These are phyloP conservation scores for Sphaerodactylus townsendi DNA, from an alignment of 2,113 vertebrate species.

Conservation along the genomic window DNA sequence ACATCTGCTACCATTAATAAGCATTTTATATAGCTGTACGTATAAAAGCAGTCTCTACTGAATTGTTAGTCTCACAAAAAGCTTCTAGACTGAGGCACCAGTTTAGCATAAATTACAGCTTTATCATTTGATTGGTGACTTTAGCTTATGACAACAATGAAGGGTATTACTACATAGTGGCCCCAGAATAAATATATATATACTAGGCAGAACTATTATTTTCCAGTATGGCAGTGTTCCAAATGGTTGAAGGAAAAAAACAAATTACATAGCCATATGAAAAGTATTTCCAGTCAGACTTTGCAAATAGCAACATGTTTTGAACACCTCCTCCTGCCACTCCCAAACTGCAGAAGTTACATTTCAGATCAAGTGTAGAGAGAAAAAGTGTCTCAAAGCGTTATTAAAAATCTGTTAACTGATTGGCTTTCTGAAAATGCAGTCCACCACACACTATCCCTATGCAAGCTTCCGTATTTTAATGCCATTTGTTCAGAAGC, in stretches of 20 bases:
- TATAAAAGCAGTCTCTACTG: conserved; percentile 70
- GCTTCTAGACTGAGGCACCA: conserved; percentile 55
- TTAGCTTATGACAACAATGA: conserved; percentile 56
- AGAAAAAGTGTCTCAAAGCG: conserved; percentile 22
- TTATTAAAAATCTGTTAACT: background rate
- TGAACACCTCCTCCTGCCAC: background rate
- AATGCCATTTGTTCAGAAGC: background rate
- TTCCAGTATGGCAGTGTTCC: conserved; percentile 25
- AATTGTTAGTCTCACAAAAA: conserved; percentile 65
- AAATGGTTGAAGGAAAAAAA: conserved; percentile 45
- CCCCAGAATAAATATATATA: conserved; percentile 28
- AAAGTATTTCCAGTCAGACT: conserved; percentile 29
- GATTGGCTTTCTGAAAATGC: background rate
- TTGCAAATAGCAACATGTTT: conserved; percentile 22
- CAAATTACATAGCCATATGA: background rate
- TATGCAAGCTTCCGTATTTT: background rate
- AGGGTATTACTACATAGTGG: conserved; percentile 32
- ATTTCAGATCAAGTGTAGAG: conserved; percentile 14
- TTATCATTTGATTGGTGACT: conserved; percentile 58
- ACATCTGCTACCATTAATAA: conserved; percentile 81
- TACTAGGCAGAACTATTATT: conserved; percentile 25
- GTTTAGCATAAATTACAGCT: conserved; percentile 67
- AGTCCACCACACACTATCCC: background rate
- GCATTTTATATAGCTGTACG: conserved; percentile 70
- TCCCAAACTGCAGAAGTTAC: background rate